phyloP scores from a whole-genome alignment of 2,797 vertebrate species.

The Hephaestus fuliginosus region DNA sequence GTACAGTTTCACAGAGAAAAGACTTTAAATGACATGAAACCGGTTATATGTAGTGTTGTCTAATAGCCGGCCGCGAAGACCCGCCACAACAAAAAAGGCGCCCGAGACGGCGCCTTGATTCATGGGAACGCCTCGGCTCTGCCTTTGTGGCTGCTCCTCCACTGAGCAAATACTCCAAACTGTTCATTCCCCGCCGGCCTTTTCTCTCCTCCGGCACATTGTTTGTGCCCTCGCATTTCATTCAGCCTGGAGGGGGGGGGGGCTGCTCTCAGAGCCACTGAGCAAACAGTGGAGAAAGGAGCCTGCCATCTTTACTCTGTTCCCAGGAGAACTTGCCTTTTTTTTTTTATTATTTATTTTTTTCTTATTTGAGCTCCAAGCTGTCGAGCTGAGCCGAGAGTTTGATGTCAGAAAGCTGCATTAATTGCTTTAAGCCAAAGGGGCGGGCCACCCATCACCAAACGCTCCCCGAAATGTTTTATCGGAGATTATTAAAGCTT shows the following conservation, averaged over 20 bases:
- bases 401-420: conserved; percentile 95
- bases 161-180: conserved; percentile 98
- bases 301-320: conserved; percentile 90
- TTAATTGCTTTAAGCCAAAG: conserved; percentile 94
- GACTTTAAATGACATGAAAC: conserved; percentile 76
- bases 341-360: conserved; percentile 57
- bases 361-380: conserved; percentile 91
- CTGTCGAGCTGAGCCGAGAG: conserved; percentile 92
- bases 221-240: conserved; percentile 97
- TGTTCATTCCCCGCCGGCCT: conserved; percentile 92
- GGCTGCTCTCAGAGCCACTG: conserved; percentile 94
- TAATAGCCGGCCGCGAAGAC: conserved; percentile 78
- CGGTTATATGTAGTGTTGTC: conserved; percentile 90
- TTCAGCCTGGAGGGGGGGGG: conserved; percentile 86
- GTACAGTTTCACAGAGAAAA: conserved; percentile 73
- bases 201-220: conserved; percentile 92
- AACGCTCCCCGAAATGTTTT: conserved; percentile 83
- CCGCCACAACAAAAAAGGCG: conserved; percentile 85
- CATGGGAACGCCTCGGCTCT: conserved; percentile 92
- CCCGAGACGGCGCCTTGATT: conserved; percentile 88
- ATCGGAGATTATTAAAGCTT: conserved; percentile 72
- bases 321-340: conserved; percentile 97
- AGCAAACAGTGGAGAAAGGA: conserved; percentile 97
- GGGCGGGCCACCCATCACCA: conserved; percentile 88
- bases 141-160: conserved; percentile 95